These are phyloP conservation scores for Agrochola litura DNA, from an alignment of 2,888 invertebrate species.

Conservation along the genomic window DNA sequence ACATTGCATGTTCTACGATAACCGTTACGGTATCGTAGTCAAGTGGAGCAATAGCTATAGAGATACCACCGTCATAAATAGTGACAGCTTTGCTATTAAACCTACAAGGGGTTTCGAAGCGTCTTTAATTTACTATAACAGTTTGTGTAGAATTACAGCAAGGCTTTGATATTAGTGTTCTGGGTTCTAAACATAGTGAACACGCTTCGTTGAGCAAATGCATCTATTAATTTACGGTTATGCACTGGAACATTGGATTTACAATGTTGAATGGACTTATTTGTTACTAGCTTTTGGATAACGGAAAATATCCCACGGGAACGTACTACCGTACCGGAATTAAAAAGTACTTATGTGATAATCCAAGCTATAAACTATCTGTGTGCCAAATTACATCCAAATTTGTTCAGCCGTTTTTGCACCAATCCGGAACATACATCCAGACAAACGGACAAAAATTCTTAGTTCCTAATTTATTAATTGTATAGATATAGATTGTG, in stretches of 20 bases:
- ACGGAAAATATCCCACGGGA: too few species aligned
- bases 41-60: conserved; percentile 30
- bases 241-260: neutral
- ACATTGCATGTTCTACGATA: conserved; percentile 40
- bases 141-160: conserved; percentile 37
- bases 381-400: too few species aligned
- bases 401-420: too few species aligned
- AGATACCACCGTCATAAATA: conserved; percentile 43
- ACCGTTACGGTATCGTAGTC: conserved; percentile 26
- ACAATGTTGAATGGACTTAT: conserved; percentile 5
- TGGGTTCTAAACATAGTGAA: conserved; percentile 16
- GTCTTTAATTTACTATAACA: conserved; percentile 41
- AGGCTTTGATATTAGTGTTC: conserved; percentile 25
- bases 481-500: neutral
- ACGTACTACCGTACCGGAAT: too few species aligned
- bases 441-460: too few species aligned
- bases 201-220: conserved; percentile 22
- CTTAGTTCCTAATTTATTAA: too few species aligned
- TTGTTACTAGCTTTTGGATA: conserved; percentile 1
- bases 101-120: conserved; percentile 27
- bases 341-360: too few species aligned
- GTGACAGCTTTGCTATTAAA: conserved; percentile 47
- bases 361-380: too few species aligned
- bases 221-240: conserved; percentile 32
- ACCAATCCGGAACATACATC: too few species aligned